Conservation (phyloP, 2,113 vertebrate genomes). For the Nothocercus julius region DNA sequence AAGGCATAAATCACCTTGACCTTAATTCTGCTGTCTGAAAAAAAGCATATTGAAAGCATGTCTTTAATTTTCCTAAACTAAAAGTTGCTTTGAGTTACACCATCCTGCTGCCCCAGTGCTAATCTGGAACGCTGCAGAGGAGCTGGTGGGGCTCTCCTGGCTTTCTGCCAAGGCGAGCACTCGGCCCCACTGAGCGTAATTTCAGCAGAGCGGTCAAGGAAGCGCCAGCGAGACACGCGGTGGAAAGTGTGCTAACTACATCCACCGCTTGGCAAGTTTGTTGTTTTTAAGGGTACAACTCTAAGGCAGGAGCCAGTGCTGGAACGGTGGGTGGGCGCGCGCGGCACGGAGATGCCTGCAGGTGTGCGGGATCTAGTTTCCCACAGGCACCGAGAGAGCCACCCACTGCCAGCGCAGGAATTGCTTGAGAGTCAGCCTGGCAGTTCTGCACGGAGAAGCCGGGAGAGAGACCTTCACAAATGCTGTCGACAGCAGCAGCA, state of each 20-base stretch:
- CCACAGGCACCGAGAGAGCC: neutral
- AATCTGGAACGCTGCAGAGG: neutral
- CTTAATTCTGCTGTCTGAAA: neutral
- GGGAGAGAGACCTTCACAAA: neutral
- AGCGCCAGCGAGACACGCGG: neutral
- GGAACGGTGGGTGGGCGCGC: neutral
- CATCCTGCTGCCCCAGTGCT: neutral
- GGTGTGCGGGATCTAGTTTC: neutral
- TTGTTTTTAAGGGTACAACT: neutral
- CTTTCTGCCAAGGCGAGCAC: neutral
- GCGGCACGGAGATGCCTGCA: rapidly evolving
- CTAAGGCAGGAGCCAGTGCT: neutral
- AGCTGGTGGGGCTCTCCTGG: neutral
- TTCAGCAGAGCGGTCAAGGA: neutral
- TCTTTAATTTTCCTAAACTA: neutral
- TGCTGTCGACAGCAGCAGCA: neutral
- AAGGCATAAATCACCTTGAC: neutral
- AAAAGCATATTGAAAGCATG: neutral
- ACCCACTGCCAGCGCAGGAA: neutral
- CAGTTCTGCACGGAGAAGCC: neutral
- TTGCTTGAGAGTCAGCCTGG: neutral
- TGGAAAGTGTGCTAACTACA: neutral
- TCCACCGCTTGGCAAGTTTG: neutral
- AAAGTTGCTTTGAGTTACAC: neutral
- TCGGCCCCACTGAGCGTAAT: neutral